These are phyloP conservation scores for Drosophila paramelanica DNA, from an alignment of 2,888 invertebrate species.

Conservation along the genomic window DNA sequence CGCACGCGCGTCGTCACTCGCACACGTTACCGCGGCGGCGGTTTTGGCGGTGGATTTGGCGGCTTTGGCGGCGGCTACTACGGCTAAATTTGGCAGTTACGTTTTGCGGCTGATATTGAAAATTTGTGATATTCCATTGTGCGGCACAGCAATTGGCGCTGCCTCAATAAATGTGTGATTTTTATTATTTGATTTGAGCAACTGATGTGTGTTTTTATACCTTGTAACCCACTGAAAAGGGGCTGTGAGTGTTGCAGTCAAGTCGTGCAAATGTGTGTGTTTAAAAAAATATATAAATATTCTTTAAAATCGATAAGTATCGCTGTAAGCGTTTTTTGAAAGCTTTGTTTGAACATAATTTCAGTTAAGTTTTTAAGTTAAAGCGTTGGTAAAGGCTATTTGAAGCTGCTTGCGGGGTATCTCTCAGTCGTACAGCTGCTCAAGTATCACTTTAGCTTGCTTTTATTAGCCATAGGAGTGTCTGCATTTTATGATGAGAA, in stretches of 20 bases:
- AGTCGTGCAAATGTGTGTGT: too few species aligned
- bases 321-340: not conserved
- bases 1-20: slow-evolving; percentile 71
- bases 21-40: slow-evolving; percentile 65
- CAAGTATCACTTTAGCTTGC: not conserved
- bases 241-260: not conserved
- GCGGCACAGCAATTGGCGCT: slow-evolving; percentile 21
- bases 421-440: not conserved
- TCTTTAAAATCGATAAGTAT: not conserved
- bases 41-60: slow-evolving; percentile 48
- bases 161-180: slow-evolving; percentile 58
- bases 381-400: too few species aligned
- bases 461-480: slow-evolving; percentile 9
- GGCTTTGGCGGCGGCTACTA: slow-evolving; percentile 54
- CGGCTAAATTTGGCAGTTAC: slow-evolving; percentile 43
- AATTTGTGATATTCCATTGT: slow-evolving; percentile 65
- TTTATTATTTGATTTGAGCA: slow-evolving; percentile 33
- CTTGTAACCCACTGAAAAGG: not conserved
- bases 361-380: too few species aligned
- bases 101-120: slow-evolving; percentile 12
- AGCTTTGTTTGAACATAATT: too few species aligned
- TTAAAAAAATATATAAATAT: not conserved
- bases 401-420: not conserved
- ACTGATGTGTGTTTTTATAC: slow-evolving; percentile 19
- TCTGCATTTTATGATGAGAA: slow-evolving; percentile 42